Evolutionary conservation across 2,113 vertebrate genomes (phyloP).

Genomic region (Nyctibius bracteatus): DNA sequence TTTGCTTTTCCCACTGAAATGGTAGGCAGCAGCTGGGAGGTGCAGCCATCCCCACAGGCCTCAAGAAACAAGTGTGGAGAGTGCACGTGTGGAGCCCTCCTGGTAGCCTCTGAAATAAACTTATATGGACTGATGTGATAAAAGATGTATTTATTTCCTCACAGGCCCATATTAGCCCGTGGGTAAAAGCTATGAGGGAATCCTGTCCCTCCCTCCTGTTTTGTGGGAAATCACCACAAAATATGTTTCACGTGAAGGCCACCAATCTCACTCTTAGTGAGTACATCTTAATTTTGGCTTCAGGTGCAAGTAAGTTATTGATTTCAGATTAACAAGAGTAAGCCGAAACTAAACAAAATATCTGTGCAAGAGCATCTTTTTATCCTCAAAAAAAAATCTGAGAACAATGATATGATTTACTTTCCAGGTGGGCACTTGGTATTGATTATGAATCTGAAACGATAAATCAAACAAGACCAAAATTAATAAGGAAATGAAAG

Average conservation of each 20-base stretch:
- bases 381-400: not conserved
- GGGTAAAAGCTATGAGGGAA: not conserved
- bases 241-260: not conserved
- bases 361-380: not conserved
- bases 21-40: not conserved
- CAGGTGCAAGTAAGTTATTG: not conserved
- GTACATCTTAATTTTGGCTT: not conserved
- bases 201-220: not conserved
- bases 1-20: not conserved
- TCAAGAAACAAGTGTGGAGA: rapidly evolving
- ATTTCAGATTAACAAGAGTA: not conserved
- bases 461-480: not conserved
- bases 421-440: not conserved
- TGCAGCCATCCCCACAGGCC: not conserved
- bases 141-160: not conserved
- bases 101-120: not conserved
- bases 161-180: not conserved
- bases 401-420: not conserved
- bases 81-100: rapidly evolving
- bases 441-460: not conserved
- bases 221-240: not conserved
- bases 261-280: rapidly evolving
- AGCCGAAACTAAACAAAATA: not conserved
- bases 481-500: not conserved
- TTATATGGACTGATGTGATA: rapidly evolving